Evolutionary conservation across 2,888 invertebrate species (phyloP).

Genomic region (Endotricha flammealis): DNA sequence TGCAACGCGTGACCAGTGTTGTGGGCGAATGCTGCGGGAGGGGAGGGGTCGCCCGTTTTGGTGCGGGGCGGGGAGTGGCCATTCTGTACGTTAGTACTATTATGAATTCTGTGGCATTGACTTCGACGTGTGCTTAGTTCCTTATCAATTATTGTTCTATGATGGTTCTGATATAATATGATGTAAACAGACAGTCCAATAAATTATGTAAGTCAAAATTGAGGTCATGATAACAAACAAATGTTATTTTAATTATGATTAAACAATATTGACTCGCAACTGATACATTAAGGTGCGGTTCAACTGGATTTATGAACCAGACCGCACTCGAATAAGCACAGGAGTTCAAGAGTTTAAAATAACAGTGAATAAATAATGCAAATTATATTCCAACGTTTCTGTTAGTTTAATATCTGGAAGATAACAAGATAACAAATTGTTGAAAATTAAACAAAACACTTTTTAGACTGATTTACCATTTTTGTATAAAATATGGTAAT

Average conservation of each 20-base stretch:
- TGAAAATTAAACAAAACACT: slow-evolving; percentile 10
- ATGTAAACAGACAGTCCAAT: too few species aligned
- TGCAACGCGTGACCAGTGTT: too few species aligned
- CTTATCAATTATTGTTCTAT: too few species aligned
- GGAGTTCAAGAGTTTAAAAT: slow-evolving; percentile 23
- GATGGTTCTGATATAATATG: too few species aligned
- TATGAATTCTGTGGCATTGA: too few species aligned
- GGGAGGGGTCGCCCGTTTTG: too few species aligned
- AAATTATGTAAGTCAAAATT: too few species aligned
- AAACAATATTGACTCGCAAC: not conserved
- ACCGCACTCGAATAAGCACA: slow-evolving; percentile 13
- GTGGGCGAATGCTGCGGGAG: too few species aligned
- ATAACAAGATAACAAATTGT: slow-evolving; percentile 14
- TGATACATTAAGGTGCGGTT: slow-evolving; percentile 6
- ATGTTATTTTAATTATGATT: not conserved
- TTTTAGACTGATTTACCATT: slow-evolving; percentile 7
- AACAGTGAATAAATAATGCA: slow-evolving; percentile 25
- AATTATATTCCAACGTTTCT: slow-evolving; percentile 23
- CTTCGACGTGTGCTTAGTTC: too few species aligned
- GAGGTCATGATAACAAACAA: not conserved
- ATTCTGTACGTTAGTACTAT: too few species aligned
- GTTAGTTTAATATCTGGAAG: slow-evolving; percentile 18
- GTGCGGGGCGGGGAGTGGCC: too few species aligned
- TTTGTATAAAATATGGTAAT: slow-evolving; percentile 9
- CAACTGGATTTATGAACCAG: slow-evolving; percentile 13